Base-by-base conservation (phyloP, 2,888 invertebrate genomes). In the Alviniconcha strummeri region DNA sequence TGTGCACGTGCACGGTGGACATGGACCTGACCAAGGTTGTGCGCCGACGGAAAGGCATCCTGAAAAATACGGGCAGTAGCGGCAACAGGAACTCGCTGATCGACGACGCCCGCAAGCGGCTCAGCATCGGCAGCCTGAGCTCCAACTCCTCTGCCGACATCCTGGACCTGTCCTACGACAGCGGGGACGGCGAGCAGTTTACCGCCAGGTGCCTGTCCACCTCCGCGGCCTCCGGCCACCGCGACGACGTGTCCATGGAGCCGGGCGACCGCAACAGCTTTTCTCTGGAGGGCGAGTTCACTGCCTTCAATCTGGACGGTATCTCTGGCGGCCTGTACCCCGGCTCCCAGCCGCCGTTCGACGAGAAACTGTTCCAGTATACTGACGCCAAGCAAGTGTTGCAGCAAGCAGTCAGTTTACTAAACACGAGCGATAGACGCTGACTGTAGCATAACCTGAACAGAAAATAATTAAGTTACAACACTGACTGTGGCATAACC, bases 141-240 rank as follows among this genome's bases (percentile, higher is more conserved):
- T 93, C 93, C 13, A 92, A 92, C 84, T 93, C 93, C 0, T 93
- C 93, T 0, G 91, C 91, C 52, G 93, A 93, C 85, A 89, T 92
- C 84, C 88, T 93, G 19, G 91, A 93, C 87, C 91, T 93, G 85
- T 92, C 92, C 2, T 92, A 92, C 78, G 92, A 93, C 84, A 92
- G 92, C 83, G 88, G 88, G 52, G 92, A 92, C 79, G 90, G 90
- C 57, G 90, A 89, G 13, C 88, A 88, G 72, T 86, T 83, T 72
- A 52, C 83, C 19, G 74, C 82, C 15, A 56, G 57, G 15, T 67
- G 77, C 52, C 19, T 19, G 8, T 64, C 55, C 5, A n/a, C 11
- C 11, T 81, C 81, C 17, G 67, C 67, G 8, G 52, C 55, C 0
- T 4, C 56, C 13, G n/a, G 54, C 54, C 13, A 36, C 7, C 55